Evolutionary conservation across 2,888 invertebrate species (phyloP), one percentile per base, ranked within the genome.

Genomic region (Acrobasis consociella): DNA sequence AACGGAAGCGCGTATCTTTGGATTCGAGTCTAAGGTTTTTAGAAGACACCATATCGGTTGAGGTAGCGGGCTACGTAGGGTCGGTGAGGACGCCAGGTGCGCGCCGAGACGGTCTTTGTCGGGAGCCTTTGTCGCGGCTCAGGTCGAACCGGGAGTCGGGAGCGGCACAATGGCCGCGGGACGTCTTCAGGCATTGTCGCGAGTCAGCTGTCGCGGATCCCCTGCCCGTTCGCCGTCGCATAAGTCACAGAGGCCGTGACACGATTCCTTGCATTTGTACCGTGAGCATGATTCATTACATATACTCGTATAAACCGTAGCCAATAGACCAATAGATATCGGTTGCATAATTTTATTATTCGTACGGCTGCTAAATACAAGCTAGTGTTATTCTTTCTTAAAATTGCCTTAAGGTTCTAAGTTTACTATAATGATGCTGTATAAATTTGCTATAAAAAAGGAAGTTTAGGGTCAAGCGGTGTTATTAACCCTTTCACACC

Each of bases 401-500:
- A 1, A 31, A 7, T 2, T 31, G 7, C 31, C 31, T 31, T 1
- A 31, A 31, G 2, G 7, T 31, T 31, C 7, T 8, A 5, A 31
- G 31, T 5, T 2, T 0, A 53, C 0, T 1, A 37, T 15, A 53
- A 15, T 2, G 52, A 52, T 31, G 52, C 31, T 53, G 15, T 15
- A 31, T 31, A 11, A 1, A 31, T 5, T 31, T 22, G 42, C 68
- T 68, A 69, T 75, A 78, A 77, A 80, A 76, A 79, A 82, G 78
- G 76, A 81, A 83, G 79, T 80, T 78, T 76, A 80, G 73, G 91
- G 89, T 90, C 89, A 90, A 90, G 83, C 80, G 81, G 83, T 89
- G 89, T 86, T 89, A 86, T 89, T 91, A 89, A 89, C 87, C 89
- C 88, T 85, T 87, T 89, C 85, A 88, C 91, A 89, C 91, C 86